phyloP scores from a whole-genome alignment of 2,113 vertebrate species.

The Oxyruncus cristatus region DNA sequence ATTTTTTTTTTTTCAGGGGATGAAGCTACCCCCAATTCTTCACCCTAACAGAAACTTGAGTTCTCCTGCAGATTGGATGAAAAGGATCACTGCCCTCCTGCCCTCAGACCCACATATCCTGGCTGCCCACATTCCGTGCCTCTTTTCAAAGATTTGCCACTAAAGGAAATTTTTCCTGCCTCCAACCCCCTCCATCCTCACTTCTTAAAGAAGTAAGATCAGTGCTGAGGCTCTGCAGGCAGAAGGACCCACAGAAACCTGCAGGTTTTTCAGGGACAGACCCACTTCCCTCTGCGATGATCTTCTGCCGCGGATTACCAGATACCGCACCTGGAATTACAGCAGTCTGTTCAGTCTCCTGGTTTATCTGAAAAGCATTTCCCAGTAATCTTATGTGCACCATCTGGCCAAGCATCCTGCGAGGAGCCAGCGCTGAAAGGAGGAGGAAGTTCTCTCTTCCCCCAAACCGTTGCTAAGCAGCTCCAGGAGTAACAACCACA shows the following conservation, averaged over 20 bases:
- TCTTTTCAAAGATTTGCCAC: background rate
- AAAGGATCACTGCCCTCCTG: background rate
- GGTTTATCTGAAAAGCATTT: slow-evolving; percentile 25
- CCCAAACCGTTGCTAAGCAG: background rate
- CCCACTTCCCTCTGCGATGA: background rate
- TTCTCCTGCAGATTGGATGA: background rate
- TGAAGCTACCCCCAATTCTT: background rate
- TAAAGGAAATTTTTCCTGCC: background rate
- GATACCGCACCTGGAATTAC: slow-evolving; percentile 13
- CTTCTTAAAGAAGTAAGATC: background rate
- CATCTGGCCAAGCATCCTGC: slow-evolving; percentile 49
- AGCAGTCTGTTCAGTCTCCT: slow-evolving; percentile 8
- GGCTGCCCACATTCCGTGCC: background rate
- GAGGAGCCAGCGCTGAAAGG: background rate
- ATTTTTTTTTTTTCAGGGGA: background rate
- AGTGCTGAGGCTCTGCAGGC: background rate
- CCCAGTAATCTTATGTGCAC: slow-evolving; percentile 26
- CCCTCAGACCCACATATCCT: background rate
- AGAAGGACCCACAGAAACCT: background rate
- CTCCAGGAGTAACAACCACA: background rate
- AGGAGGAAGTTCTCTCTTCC: background rate
- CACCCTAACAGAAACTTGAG: background rate
- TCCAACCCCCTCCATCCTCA: background rate
- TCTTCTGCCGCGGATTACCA: background rate
- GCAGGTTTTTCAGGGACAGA: background rate